Evolutionary conservation across 2,888 invertebrate genomes (phyloP).

Genomic region (Thera obeliscata): DNA sequence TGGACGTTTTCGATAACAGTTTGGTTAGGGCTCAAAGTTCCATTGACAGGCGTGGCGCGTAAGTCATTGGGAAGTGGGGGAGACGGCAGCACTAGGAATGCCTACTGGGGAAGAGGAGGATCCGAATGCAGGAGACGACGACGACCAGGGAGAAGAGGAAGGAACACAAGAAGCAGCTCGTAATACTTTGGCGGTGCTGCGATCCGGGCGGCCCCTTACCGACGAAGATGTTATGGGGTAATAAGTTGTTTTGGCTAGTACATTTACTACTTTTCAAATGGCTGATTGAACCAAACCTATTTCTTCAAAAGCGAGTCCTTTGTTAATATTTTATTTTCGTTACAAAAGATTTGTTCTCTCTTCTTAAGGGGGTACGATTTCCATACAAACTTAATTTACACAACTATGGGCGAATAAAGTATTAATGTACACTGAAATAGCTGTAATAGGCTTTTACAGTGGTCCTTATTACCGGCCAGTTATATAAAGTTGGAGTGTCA

Average conservation of each 20-base stretch:
- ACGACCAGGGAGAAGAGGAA: constrained; percentile 64
- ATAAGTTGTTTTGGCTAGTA: not conserved
- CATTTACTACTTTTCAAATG: no score
- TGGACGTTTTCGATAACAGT: not conserved
- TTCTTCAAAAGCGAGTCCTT: no score
- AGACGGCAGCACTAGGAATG: constrained; percentile 55
- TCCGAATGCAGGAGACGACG: constrained; percentile 53
- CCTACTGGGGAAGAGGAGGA: constrained; percentile 62
- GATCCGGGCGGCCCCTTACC: constrained; percentile 58
- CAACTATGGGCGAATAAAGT: no score
- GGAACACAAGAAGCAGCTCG: constrained; percentile 57
- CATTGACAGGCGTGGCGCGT: constrained; percentile 62
- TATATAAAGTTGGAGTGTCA: no score
- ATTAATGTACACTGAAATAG: no score
- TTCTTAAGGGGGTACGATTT: no score
- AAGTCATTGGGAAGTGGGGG: constrained; percentile 68
- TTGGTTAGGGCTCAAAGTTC: not conserved
- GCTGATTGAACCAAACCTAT: no score
- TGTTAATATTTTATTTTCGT: not conserved
- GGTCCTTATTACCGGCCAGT: no score
- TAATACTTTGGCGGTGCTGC: constrained; percentile 60
- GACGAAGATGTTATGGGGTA: constrained; percentile 72
- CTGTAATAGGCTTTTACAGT: no score
- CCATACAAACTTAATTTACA: no score
- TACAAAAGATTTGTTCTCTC: not conserved